Conservation (phyloP, 1,140 invertebrate genomes). For the Pectinophora gossypiella region DNA sequence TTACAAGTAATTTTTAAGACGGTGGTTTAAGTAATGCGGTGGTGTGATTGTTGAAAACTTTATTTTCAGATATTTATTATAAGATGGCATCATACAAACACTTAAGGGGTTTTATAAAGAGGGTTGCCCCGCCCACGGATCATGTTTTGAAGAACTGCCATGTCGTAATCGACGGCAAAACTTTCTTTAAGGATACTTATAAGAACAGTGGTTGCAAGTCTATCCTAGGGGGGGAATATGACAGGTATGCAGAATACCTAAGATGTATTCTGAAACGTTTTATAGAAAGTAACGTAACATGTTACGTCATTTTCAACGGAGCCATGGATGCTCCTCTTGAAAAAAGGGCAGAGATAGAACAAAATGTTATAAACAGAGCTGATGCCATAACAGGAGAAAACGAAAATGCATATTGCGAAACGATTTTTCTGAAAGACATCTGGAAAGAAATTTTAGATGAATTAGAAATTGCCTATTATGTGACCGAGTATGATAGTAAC, state of each 20-base stretch:
- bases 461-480: constrained; percentile 23
- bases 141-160: constrained; percentile 10
- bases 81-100: background rate
- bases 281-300: constrained; percentile 13
- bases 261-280: constrained; percentile 16
- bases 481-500: constrained; percentile 17
- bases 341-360: constrained; percentile 17
- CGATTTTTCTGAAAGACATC: constrained; percentile 24
- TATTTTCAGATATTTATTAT: background rate
- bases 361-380: constrained; percentile 18
- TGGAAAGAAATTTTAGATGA: constrained; percentile 25
- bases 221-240: constrained; percentile 27
- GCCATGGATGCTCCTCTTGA: constrained; percentile 12
- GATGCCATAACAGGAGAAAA: constrained; percentile 7
- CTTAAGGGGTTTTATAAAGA: background rate
- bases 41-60: too few relatives aligned
- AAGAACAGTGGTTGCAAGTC: constrained; percentile 19
- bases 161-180: constrained; percentile 24
- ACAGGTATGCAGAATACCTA: constrained; percentile 24
- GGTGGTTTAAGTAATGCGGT: too few relatives aligned
- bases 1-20: too few relatives aligned
- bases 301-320: constrained; percentile 27
- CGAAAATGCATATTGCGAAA: constrained; percentile 17
- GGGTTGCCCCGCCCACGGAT: background rate
- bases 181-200: constrained; percentile 21